Conservation (phyloP, 2,113 vertebrate species). For the Sakesphorus luctuosus region DNA sequence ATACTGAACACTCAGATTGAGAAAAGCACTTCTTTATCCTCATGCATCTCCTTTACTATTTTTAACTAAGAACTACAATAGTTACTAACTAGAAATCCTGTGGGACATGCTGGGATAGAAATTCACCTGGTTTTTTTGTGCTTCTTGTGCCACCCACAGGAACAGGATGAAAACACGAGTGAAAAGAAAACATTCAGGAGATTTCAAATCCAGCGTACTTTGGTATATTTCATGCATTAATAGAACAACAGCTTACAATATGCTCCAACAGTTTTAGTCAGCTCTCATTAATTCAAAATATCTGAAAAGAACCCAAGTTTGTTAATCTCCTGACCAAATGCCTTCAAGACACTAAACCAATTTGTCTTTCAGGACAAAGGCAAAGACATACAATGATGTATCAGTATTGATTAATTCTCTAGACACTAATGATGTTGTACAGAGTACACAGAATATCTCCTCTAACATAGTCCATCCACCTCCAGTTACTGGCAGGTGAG, state of each 20-base stretch:
- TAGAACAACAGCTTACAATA: neutral
- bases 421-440: neutral
- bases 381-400: neutral
- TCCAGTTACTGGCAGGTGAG: neutral
- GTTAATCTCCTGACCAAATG: neutral
- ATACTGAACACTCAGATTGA: neutral
- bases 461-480: neutral
- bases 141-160: constrained; percentile 61
- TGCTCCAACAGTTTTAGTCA: neutral
- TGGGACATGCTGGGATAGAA: neutral
- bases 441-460: neutral
- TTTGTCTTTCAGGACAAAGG: neutral
- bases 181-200: neutral
- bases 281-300: neutral
- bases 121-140: constrained; percentile 12
- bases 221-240: neutral
- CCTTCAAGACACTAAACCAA: neutral
- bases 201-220: neutral
- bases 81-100: neutral
- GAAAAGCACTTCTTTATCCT: neutral
- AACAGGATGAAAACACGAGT: constrained; percentile 29
- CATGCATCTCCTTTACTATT: neutral
- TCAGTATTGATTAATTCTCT: neutral
- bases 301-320: neutral
- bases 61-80: neutral